Conservation (phyloP, 2,888 invertebrate genomes). For the Tanytarsus gracilentus region DNA sequence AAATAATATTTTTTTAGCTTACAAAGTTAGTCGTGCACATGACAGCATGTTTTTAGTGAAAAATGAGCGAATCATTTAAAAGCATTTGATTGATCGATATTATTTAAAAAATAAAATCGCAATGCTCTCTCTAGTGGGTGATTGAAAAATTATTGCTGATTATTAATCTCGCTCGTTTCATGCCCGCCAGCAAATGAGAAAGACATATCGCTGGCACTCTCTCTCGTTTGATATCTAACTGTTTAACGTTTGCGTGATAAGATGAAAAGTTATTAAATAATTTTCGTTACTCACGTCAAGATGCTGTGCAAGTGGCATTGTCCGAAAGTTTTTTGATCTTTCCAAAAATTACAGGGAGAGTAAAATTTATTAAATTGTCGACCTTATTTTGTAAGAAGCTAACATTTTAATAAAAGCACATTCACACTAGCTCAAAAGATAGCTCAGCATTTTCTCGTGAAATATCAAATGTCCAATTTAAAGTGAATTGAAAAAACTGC, state of each 20-base stretch:
- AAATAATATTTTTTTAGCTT: neutral
- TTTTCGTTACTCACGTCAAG: too few species aligned
- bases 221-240: neutral
- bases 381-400: too few species aligned
- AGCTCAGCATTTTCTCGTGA: slow-evolving; percentile 12
- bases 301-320: too few species aligned
- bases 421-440: slow-evolving; percentile 26
- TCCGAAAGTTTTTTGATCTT: too few species aligned
- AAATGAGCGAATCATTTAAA: slow-evolving; percentile 17
- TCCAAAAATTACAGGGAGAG: too few species aligned
- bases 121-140: slow-evolving; percentile 13
- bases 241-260: slow-evolving; percentile 6
- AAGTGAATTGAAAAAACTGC: neutral
- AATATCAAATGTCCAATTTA: slow-evolving; percentile 20
- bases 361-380: too few species aligned
- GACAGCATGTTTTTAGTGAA: neutral
- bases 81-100: slow-evolving; percentile 17
- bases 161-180: slow-evolving; percentile 6
- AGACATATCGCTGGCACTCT: too few species aligned
- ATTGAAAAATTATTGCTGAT: slow-evolving; percentile 25
- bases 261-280: too few species aligned
- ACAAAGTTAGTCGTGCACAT: too few species aligned
- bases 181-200: neutral
- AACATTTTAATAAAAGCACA: too few species aligned
- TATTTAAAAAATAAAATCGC: slow-evolving; percentile 7